Conservation (phyloP, 2,113 vertebrate genomes). For the Paradoxurus hermaphroditus region DNA sequence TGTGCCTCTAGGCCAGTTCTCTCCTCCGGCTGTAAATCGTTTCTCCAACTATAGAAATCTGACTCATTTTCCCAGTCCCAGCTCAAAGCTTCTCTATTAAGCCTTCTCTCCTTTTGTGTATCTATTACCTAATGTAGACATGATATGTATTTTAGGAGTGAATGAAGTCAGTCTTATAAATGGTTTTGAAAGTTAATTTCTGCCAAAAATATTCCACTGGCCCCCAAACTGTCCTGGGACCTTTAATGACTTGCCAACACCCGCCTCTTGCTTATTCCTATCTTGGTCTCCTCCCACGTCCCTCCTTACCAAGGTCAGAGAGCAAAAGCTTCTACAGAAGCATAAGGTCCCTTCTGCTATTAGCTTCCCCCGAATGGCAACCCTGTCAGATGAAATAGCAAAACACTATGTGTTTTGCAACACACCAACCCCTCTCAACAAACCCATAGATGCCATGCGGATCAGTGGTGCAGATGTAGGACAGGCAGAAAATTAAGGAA, state of each 20-base stretch:
- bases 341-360: background rate
- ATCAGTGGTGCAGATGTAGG: background rate
- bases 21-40: background rate
- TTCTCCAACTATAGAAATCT: background rate
- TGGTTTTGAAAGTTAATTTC: conserved; percentile 11
- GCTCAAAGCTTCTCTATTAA: background rate
- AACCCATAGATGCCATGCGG: background rate
- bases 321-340: background rate
- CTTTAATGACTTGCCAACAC: background rate
- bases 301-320: background rate
- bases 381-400: background rate
- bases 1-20: background rate
- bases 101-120: background rate
- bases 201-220: background rate
- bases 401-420: background rate
- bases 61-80: background rate
- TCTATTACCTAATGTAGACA: background rate
- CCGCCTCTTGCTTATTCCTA: background rate
- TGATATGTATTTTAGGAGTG: background rate
- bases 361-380: background rate
- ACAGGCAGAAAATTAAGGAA: background rate
- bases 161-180: background rate
- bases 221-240: background rate
- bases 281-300: background rate
- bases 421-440: background rate